Evolutionary conservation across 2,113 vertebrate genomes (phyloP), one percentile per base, ranked within the genome.

Genomic region (Labrus mixtus): DNA sequence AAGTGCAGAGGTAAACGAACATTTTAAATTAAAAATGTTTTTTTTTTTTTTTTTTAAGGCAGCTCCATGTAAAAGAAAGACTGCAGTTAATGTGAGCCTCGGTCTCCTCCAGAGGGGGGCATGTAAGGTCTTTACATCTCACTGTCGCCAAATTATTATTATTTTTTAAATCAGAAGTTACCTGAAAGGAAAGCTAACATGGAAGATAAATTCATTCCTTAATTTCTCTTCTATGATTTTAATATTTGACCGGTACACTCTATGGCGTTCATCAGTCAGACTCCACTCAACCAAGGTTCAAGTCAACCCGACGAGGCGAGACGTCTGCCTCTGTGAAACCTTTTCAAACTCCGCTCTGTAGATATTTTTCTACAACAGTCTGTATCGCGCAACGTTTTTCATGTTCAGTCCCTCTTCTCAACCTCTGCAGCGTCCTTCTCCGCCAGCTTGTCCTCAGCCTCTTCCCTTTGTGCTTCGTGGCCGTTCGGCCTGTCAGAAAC

Each of bases 381-480:
- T 45, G n/a, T 43, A 7, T 51, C 62, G 10, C 36, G n/a, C 37
- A 46, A 22, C 41, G 13, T 36, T 12, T 13, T 29, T 10, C 39
- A 33, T 33, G 29, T 76, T 84, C 78, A 87, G 19, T 78, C 71
- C 0, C 64, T 63, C 78, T 68, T 76, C 41, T 84, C 69, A 15
- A 17, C 57, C 46, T 91, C 87, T 65, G 73, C 71, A 41, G 50
- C 67, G 43, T 90, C 93, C 91, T 93, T 92, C 82, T 94, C 93
- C 2, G 58, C 58, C 50, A 1, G 17, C 71, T 90, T 91, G 25
- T 95, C 94, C 8, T 76, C 78, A 0, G 51, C 67, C 22, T 92
- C 93, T 65, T 95, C 94, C 2, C 90, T 93, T 20, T 94, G 91
- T 65, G 10, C 58, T 0, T 90, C 81, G 29, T 84, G 91, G 69